Evolutionary conservation across 2,888 invertebrate species (phyloP), one percentile per base, ranked within the genome.

Genomic region (Mechanitis mazaeus): DNA sequence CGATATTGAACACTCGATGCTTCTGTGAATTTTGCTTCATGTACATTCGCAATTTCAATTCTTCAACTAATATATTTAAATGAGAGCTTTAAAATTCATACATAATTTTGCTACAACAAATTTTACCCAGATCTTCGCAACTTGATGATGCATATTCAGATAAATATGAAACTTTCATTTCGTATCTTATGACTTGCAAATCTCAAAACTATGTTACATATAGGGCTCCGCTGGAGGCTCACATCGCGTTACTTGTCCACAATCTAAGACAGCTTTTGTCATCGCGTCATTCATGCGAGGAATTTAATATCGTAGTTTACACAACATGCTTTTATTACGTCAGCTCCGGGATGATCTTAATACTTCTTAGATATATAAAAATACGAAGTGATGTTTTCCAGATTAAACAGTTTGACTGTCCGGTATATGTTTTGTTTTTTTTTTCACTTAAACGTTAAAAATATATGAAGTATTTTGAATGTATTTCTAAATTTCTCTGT

Each of bases 251-350:
- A 42, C 42, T 42, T 11, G 45, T 56, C 54, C 54, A 59, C 61
- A 46, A 9, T 50, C 31, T 31, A 53, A 56, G 58, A 56, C 56
- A 47, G 53, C 60, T 61, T 55, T 64, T 64, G 64, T 64, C 53
- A 55, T 61, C 9, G 28, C n/a, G 61, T 64, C 64, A 56, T 61
- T 64, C 61, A 56, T 57, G 54, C 58, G 46, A 63, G 65, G 65
- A 67, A 69, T 69, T 68, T 69, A 69, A 69, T 69, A 68, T 60
- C 64, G 59, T 47, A 33, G 63, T 55, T 54, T 59, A 60, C 60
- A 59, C 47, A 58, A 59, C 60, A 61, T 63, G 63, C 63, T 63
- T 64, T 63, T 65, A 61, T 67, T 63, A 59, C 64, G 42, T 38
- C 50, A 55, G 59, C 50, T 60, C 3, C 42, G 47, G 7, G 50